Evolutionary conservation across 64 coral and sea anemone genomes (phyloP), one percentile per base, ranked within the genome.

Genomic region (Montipora cactus): DNA sequence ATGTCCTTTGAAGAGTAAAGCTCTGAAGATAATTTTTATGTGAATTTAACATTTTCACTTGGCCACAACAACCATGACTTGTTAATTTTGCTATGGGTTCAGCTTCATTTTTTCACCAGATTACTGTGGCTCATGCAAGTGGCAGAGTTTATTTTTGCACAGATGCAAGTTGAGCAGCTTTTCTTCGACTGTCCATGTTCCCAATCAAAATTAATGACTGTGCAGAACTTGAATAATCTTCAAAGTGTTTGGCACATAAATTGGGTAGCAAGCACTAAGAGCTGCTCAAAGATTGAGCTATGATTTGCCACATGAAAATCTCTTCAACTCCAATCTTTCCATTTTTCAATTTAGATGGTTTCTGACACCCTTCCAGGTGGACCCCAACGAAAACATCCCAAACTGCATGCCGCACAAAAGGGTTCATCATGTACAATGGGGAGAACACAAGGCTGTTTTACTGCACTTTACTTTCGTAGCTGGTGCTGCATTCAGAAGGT

Each of bases 391-490:
- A 85, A 85, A 85, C 82, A 62, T 85, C 82, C 62, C 82, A 12
- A 14, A 85, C 64, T 16, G 82, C 62, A 85, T 71, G 82, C 82
- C 46, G n/a, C 82, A 85, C 11, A 85, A 85, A 85, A 85, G 82
- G 82, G 82, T 70, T 85, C 82, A 85, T 85, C 82, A 85, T 85
- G 82, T 49, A 85, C 82, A 85, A 47, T 19, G 82, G 82, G 66
- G 62, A 71, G 64, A 85, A 16, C 66, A 20, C 37, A 85, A 83
- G 80, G 80, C 80, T 83, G 80, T 45, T 61, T 83, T 85, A 85
- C 44, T 64, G 66, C 62, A 85, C 82, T 85, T 85, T 85, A 48
- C n/a, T 69, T 64, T 85, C 19, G 82, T 85, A 85, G 47, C 82
- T 85, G 61, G 59, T 85, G 82, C 82, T 85, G 82, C 70, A 64